Percentiles rank a stretch among this genome's conserved stretches.
Evolutionary conservation across 2,113 vertebrate species (phyloP).

Genomic region (Bos javanicus): DNA sequence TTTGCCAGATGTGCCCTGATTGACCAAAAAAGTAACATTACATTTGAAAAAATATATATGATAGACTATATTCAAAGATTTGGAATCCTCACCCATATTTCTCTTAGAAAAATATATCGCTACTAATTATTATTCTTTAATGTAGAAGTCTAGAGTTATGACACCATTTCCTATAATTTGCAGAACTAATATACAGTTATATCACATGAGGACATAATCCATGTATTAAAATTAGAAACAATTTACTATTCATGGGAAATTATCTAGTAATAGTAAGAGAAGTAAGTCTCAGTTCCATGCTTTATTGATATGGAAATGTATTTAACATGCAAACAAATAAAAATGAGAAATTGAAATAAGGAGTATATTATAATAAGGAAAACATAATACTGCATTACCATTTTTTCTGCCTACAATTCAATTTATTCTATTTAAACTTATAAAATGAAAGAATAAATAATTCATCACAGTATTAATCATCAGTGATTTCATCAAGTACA

Average conservation of each 20-base stretch:
- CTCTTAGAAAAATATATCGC: neutral
- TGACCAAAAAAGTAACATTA: constrained; percentile 29
- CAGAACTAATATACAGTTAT: neutral
- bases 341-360: constrained; percentile 13
- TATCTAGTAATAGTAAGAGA: neutral
- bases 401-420: constrained; percentile 4
- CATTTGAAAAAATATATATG: neutral
- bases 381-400: neutral
- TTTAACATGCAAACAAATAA: constrained; percentile 24
- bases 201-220: neutral
- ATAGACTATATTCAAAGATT: neutral
- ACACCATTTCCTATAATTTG: neutral
- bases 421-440: constrained; percentile 49
- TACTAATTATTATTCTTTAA: constrained; percentile 21
- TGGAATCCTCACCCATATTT: neutral
- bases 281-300: neutral
- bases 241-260: neutral
- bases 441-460: constrained; percentile 53
- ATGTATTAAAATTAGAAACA: neutral
- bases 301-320: neutral
- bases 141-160: neutral
- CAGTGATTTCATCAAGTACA: neutral
- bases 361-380: neutral
- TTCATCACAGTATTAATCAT: neutral
- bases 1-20: constrained; percentile 42